Base-by-base conservation (phyloP, 2,888 invertebrate genomes). In the Stenodema calcarata region DNA sequence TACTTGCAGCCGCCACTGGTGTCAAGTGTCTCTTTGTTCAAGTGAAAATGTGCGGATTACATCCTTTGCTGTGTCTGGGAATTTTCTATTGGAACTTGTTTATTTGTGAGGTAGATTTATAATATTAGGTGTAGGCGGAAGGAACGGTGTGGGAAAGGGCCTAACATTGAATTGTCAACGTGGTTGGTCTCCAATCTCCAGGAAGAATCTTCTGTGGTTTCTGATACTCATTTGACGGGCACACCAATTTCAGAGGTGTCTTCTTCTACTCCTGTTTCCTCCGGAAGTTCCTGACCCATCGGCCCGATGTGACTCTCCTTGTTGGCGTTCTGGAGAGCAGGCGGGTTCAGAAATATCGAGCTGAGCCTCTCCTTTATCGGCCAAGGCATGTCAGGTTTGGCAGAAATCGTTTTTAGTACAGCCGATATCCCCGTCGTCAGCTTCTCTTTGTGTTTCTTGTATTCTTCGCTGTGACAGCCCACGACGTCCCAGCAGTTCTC, bases 321-420 rank as follows among this genome's bases (percentile, higher is more conserved):
- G 54, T 54, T 50, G 12, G 78, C 35, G 28, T 78, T 78, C 28
- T 76, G 28, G 0, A 76, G 62, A 2, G 76, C 28, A 6, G 78
- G 27, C 27, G 86, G 86, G 44, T 86, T 86, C 86, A 86, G 35
- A 54, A 86, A 86, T 18, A 86, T 76, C 3, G 86, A 47, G 27
- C 86, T 86, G 14, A 86, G 42, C 35, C 78, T 28, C 41, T 86
- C 78, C 23, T 86, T 76, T 1, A 41, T 41, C 16, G 86, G 42
- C 86, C n/a, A 14, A 7, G 86, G 86, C 2, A 86, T 27, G 11
- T 86, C 78, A 0, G 30, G 35, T 35, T 86, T 78, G 62, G 35
- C n/a, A 16, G 86, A 86, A 23, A 86, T 86, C 23, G 78, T 41
- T n/a, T 78, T 78, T 35, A 86, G 41, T 50, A 86, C 78, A 12